Base-by-base conservation (phyloP, 2,113 vertebrate species). In the Dipodomys ordii region DNA sequence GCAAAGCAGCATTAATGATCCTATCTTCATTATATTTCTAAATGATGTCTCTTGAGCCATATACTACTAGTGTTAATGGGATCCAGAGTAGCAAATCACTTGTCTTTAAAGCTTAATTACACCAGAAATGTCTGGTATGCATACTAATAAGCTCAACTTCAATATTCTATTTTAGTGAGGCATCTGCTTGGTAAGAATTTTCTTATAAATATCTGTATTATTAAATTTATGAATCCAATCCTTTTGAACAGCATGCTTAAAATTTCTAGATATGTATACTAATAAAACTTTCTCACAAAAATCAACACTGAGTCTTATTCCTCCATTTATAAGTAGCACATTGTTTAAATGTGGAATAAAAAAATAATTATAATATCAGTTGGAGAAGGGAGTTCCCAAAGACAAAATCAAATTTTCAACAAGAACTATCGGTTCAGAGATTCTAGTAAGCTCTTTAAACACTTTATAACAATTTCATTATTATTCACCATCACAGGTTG, bases 161-260 rank as follows among this genome's bases (percentile, higher is more conserved):
- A 93, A 79, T 96, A 87, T 97, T 97, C 97, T 96, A 97, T 97
- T 97, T 97, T 94, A 96, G 88, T 96, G 79, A 87, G 97, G 96
- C 97, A 98, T 97, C 97, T 98, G 96, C 83, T 97, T 82, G 96
- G 96, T 69, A 94, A 97, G 93, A 74, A 89, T 98, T 97, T 98
- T 76, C 69, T 94, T 97, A 97, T 96, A 97, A 96, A 97, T 95
- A 90, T 91, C 95, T 74, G 78, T 78, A 97, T 97, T 93, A 93
- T 92, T 97, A 91, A 97, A 98, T 96, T 97, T 84, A 97, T 96
- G 97, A 97, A 97, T 97, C 96, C 35, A 74, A 73, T 96, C 82
- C 94, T 96, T 83, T 93, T 96, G 96, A 97, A 94, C 86, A 97
- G 90, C 73, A 94, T 64, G 91, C 87, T 95, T 96, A 74, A 97